Percentiles rank a stretch among this genome's conserved stretches.
These are phyloP conservation scores for Melanotaenia duboulayi DNA, from an alignment of 2,113 vertebrate species.

Conservation along the genomic window DNA sequence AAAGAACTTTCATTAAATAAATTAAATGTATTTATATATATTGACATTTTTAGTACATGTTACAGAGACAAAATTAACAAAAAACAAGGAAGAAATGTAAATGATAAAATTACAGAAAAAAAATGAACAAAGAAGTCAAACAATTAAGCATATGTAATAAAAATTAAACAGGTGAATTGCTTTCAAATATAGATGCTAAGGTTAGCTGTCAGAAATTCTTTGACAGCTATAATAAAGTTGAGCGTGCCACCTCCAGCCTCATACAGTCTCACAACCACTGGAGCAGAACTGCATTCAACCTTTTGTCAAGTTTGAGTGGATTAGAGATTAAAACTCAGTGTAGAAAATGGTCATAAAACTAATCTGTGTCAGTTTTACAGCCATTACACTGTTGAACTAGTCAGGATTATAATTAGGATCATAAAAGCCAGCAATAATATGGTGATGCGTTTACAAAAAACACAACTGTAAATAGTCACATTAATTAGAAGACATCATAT, in stretches of 20 bases:
- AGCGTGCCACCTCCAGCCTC: neutral
- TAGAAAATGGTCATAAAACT: too few relatives aligned
- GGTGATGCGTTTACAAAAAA: neutral
- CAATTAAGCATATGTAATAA: neutral
- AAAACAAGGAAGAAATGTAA: neutral
- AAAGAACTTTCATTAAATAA: slow-evolving; percentile 18
- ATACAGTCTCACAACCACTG: too few relatives aligned
- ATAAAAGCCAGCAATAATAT: slow-evolving; percentile 19
- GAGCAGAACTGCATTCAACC: too few relatives aligned
- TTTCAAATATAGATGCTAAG: too few relatives aligned
- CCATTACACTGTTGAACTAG: too few relatives aligned
- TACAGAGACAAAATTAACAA: neutral
- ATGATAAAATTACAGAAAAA: neutral
- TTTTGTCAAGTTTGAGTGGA: too few relatives aligned
- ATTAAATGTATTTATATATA: slow-evolving; percentile 25
- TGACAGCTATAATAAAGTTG: slow-evolving; percentile 30
- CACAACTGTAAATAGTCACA: neutral
- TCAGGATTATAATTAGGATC: slow-evolving; percentile 6
- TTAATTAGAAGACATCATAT: neutral
- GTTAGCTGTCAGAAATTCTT: neutral
- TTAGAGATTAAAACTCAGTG: too few relatives aligned
- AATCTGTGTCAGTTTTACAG: too few relatives aligned
- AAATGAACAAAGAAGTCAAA: neutral
- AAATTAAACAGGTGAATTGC: neutral
- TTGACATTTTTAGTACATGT: neutral